These are phyloP conservation scores for Mesochorus sp. DNA, from an alignment of 2,888 invertebrate species.

Conservation along the genomic window DNA sequence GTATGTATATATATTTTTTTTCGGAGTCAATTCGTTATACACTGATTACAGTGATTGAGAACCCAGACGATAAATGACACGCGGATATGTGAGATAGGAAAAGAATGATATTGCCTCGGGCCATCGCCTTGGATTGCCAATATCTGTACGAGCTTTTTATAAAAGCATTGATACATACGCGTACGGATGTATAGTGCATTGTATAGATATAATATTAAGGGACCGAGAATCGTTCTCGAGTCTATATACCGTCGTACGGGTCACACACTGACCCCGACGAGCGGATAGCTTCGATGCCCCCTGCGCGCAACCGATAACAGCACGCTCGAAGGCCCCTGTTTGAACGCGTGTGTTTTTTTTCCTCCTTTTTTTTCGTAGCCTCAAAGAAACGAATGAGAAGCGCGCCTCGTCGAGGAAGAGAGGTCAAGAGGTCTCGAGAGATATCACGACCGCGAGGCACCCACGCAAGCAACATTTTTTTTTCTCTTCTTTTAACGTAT, in stretches of 20 bases:
- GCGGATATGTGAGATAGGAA: neutral
- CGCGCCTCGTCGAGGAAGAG: constrained; percentile 41
- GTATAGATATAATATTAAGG: constrained; percentile 35
- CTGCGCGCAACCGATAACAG: constrained; percentile 78
- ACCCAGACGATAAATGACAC: neutral
- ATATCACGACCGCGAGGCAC: constrained; percentile 64
- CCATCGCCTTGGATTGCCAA: constrained; percentile 9
- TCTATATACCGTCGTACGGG: constrained; percentile 57
- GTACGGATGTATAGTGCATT: too few species aligned
- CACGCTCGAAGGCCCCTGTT: constrained; percentile 67
- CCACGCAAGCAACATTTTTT: constrained; percentile 75
- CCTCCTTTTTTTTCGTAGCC: constrained; percentile 19
- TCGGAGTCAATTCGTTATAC: neutral
- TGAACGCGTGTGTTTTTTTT: constrained; percentile 25
- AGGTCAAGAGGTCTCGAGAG: constrained; percentile 61
- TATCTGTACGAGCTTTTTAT: constrained; percentile 4
- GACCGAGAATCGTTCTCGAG: constrained; percentile 61
- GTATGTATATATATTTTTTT: too few species aligned
- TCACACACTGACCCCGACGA: constrained; percentile 62
- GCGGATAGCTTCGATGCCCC: constrained; percentile 79
- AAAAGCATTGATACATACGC: constrained; percentile 32
- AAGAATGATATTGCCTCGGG: neutral
- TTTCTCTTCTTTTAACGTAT: constrained; percentile 64
- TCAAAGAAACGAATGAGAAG: constrained; percentile 40
- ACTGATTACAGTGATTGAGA: constrained; percentile 13